Evolutionary conservation across 2,797 vertebrate species (phyloP).

Genomic region (Pipistrellus pipistrellus): DNA sequence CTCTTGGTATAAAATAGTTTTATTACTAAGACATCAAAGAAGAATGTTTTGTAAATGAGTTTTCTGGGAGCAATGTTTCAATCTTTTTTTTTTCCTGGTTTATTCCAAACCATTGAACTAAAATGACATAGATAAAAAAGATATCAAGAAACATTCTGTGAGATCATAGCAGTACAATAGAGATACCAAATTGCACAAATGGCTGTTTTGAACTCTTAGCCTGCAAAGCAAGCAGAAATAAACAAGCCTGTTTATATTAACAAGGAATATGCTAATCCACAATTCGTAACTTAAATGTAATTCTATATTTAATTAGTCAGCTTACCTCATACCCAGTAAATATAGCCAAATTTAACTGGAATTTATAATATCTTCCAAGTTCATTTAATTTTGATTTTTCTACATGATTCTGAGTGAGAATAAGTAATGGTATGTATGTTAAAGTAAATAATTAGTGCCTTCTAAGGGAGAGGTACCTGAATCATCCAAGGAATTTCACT

Average conservation of each 20-base stretch:
- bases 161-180: not conserved
- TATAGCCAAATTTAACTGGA: not conserved
- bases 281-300: not conserved
- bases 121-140: slow-evolving; percentile 54
- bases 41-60: slow-evolving; percentile 56
- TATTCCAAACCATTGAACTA: slow-evolving; percentile 64
- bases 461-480: not conserved
- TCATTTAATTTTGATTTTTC: slow-evolving; percentile 58
- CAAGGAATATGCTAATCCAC: not conserved
- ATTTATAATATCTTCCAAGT: slow-evolving; percentile 37
- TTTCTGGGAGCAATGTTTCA: slow-evolving; percentile 47
- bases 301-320: slow-evolving; percentile 23
- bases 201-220: not conserved
- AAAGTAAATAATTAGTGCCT: not conserved
- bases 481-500: not conserved
- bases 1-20: slow-evolving; percentile 24
- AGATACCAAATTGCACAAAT: not conserved
- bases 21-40: slow-evolving; percentile 43
- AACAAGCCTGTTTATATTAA: not conserved
- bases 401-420: not conserved
- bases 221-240: slow-evolving; percentile 43
- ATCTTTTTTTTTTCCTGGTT: slow-evolving; percentile 58
- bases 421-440: not conserved
- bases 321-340: slow-evolving; percentile 15
- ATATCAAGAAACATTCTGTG: slow-evolving; percentile 19